Conservation (phyloP, 2,797 vertebrate species). For the Bucorvus abyssinicus region DNA sequence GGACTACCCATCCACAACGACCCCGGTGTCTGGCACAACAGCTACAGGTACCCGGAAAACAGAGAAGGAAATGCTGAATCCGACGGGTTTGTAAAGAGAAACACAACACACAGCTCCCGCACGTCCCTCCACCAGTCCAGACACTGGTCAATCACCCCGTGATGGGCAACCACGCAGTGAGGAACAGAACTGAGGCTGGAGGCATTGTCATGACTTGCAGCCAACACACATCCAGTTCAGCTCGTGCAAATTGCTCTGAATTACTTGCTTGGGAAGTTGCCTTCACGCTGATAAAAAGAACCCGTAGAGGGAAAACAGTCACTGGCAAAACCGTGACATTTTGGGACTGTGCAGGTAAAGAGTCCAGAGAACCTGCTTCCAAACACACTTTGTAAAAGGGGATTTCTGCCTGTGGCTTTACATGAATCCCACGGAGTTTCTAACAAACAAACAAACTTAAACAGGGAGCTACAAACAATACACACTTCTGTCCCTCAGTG, state of each 20-base stretch:
- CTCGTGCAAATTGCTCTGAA: too few species aligned
- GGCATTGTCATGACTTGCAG: neutral
- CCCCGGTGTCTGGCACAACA: too few species aligned
- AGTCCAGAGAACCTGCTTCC: neutral
- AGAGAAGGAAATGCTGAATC: neutral
- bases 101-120: neutral
- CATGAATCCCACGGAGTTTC: neutral
- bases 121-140: neutral
- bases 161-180: neutral
- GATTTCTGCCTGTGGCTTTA: neutral
- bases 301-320: neutral
- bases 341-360: neutral
- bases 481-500: too few species aligned
- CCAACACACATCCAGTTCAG: neutral
- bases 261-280: neutral
- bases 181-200: neutral
- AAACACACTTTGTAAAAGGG: neutral
- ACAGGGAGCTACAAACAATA: too few species aligned
- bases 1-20: accelerated
- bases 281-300: neutral
- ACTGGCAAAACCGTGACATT: neutral
- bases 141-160: neutral
- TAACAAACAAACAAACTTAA: too few species aligned
- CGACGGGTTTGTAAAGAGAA: neutral
- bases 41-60: neutral